Evolutionary conservation across 2,113 vertebrate genomes (phyloP), one percentile per base, ranked within the genome.

Genomic region (Poeciliopsis retropinna): DNA sequence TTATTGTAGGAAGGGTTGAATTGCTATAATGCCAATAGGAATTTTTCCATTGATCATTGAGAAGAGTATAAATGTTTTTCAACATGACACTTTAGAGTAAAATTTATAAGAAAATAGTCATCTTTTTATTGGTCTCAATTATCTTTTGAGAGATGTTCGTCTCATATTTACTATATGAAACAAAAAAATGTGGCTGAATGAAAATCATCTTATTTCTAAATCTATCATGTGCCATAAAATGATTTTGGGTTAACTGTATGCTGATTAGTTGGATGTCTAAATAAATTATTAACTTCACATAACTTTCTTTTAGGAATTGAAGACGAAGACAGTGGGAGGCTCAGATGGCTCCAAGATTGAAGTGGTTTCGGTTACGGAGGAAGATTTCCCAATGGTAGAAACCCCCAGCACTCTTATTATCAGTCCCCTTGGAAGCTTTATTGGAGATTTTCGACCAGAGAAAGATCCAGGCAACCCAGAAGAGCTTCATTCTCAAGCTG

Each of bases 291-390:
- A 28, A 0, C 9, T 62, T 15, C 10, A 13, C 17, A n/a, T 57
- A n/a, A 10, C 22, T 57, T 64, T 34, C 10, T 25, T 51, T 1
- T 15, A 90, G 92, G 87, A 79, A 34, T 10, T 32, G 3, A 61
- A 72, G 60, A 7, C 28, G 0, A 83, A 80, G 29, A 47, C 22
- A 17, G 25, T 60, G 0, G 78, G 85, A 44, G 69, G 88, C 57
- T 75, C 67, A 15, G 78, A 75, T 72, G 60, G 72, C 27, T 72
- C 86, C 15, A 83, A 51, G 31, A 91, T 93, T 34, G 94, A 95
- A 73, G 85, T 94, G 82, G 81, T 94, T 19, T 94, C 93, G 0
- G 85, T 94, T 70, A 93, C 90, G 0, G 92, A 95, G 30, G 92
- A 94, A 5, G 94, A 94, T 60, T 90, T 94, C 62, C 89, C 92